Conservation (phyloP, 2,888 invertebrate species). For the Scaptomyza cyrtandrae region DNA sequence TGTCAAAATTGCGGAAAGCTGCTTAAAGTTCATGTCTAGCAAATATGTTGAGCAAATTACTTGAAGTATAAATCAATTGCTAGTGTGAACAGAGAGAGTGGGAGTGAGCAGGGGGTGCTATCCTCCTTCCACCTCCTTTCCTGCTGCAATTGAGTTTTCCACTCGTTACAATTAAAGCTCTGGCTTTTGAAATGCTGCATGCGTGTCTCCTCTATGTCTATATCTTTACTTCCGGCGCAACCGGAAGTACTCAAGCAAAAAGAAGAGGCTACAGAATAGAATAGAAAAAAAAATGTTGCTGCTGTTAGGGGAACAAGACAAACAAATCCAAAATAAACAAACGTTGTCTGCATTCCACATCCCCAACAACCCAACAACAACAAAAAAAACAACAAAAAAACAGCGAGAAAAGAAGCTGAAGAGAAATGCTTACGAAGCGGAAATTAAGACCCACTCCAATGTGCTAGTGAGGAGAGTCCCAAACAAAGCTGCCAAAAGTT, state of each 20-base stretch:
- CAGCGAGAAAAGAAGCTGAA: constrained; percentile 29
- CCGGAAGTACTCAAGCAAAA: constrained; percentile 77
- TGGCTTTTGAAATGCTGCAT: constrained; percentile 38
- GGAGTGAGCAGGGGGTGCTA: background rate
- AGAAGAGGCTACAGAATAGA: constrained; percentile 20
- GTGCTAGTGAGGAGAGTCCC: constrained; percentile 35
- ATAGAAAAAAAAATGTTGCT: constrained; percentile 23
- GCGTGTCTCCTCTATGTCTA: constrained; percentile 39
- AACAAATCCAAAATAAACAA: constrained; percentile 81
- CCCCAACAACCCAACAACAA: too few species aligned
- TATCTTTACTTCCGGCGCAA: constrained; percentile 63
- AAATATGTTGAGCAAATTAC: constrained; percentile 50
- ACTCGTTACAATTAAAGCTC: constrained; percentile 69
- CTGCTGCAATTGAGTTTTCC: constrained; percentile 68
- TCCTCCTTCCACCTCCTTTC: background rate
- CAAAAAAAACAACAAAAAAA: constrained; percentile 10
- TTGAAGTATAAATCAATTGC: constrained; percentile 54
- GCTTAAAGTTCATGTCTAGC: constrained; percentile 43
- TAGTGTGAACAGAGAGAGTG: background rate
- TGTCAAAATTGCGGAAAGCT: constrained; percentile 52
- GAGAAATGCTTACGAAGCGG: constrained; percentile 78
- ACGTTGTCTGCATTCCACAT: constrained; percentile 34
- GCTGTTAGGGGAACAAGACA: constrained; percentile 61
- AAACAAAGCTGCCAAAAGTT: constrained; percentile 75
- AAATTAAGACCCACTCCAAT: constrained; percentile 77